Conservation (phyloP, 2,113 vertebrate species). For the Pao palembangensis region DNA sequence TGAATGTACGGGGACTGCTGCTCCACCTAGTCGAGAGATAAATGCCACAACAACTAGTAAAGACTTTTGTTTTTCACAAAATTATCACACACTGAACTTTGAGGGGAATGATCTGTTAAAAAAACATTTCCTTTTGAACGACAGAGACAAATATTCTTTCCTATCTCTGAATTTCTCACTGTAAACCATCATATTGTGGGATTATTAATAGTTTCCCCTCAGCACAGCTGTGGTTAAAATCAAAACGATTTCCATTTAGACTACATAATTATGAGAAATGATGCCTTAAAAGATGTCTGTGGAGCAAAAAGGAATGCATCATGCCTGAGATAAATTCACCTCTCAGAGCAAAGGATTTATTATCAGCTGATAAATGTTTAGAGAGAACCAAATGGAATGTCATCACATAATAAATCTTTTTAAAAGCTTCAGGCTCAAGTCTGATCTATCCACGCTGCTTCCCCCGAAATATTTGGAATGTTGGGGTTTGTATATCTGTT, state of each 20-base stretch:
- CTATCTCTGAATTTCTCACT: conserved; percentile 27
- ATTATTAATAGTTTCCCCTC: conserved; percentile 57
- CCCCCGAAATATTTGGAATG: conserved; percentile 19
- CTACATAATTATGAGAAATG: conserved; percentile 36
- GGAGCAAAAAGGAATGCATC: conserved; percentile 5
- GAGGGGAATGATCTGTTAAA: no score
- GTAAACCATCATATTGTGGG: conserved; percentile 48
- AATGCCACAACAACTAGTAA: background rate
- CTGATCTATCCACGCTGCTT: background rate
- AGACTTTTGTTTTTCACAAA: background rate
- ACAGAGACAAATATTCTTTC: conserved; percentile 24
- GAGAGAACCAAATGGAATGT: conserved; percentile 10
- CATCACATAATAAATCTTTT: conserved; percentile 3
- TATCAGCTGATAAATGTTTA: background rate
- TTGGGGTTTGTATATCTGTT: conserved; percentile 8
- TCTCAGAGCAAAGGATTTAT: conserved; percentile 9
- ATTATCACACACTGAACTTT: no score
- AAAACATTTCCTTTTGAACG: background rate
- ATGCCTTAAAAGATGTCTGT: conserved; percentile 21
- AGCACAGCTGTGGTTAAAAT: conserved; percentile 37
- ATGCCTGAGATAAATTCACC: conserved; percentile 12
- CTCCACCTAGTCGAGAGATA: conserved; percentile 77
- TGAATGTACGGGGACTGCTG: conserved; percentile 90
- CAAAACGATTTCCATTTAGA: conserved; percentile 42
- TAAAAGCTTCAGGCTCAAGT: background rate